Base-by-base conservation (phyloP, 2,888 invertebrate species). In the Melanargia galathea region DNA sequence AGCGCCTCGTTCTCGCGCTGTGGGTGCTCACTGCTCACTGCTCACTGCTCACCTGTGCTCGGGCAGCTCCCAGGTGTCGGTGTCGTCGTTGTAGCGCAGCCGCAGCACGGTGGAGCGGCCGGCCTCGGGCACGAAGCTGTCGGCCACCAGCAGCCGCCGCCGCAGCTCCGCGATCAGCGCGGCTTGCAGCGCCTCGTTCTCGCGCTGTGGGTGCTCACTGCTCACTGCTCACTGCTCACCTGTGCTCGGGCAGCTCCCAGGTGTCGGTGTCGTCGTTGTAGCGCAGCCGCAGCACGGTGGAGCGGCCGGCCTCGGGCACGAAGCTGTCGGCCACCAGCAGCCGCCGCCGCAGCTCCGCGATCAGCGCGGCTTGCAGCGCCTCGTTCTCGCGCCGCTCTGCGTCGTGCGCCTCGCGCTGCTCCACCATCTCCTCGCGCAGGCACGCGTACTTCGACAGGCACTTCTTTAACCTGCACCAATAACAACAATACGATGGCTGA, bases 361-460 rank as follows among this genome's bases (percentile, higher is more conserved):
- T 95, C 63, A 98, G 93, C 78, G 98, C 97, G 76, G 98, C 97
- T 84, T 89, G 89, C 76, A 82, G 80, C 84, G 96, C 95, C 86
- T 99, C 98, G 70, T 97, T 92, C 76, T 99, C 98, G 75, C 98
- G 95, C 61, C 99, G 92, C 83, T 99, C 98, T 66, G 95, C 94
- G 77, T 97, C 95, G 87, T 98, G 98, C 76, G 97, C 97, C 79
- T 97, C 97, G 68, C 92, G 84, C 76, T 84, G 89, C 76, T 92
- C 91, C 74, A 85, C 84, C 81, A 81, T 84, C 82, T 92, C 92
- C 79, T 91, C 91, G 73, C 90, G 86, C 62, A 90, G 76, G 64
- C 87, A 92, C 82, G 95, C 93, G 79, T 96, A 93, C 86, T 98
- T 98, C 16, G 95, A 93, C 78, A 97, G 95, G 78, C 99, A 94